Base-by-base conservation (phyloP, 2,888 invertebrate species). In the Coenonympha arcania region DNA sequence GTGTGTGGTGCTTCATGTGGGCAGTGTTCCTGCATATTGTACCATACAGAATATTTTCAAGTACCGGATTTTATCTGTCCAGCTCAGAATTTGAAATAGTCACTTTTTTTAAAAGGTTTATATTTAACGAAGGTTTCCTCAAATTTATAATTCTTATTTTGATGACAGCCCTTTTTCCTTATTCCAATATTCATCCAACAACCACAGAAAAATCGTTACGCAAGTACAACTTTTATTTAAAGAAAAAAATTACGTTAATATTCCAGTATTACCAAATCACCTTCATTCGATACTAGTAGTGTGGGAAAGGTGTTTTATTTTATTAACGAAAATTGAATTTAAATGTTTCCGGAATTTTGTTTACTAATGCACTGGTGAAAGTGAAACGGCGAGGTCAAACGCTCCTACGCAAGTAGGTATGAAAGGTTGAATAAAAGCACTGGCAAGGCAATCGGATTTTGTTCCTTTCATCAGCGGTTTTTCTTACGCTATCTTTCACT, bases 321-420 rank as follows among this genome's bases (percentile, higher is more conserved):
- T 44, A 43, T 54, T 30, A 59, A 76, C 75, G 73, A 73, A 73
- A 78, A 71, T 13, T 78, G 72, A 74, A 58, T 62, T 63, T 65
- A 61, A 68, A 66, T 64, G 61, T 79, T 76, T 79, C 79, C 79
- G 76, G 71, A 72, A 71, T 69, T 70, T 61, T 71, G 71, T 76
- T 76, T 72, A 73, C 69, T 70, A 68, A 76, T 68, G 60, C 64
- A 48, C 62, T 57, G 60, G 78, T 76, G 79, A 84, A 83, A 85
- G 81, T 77, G 55, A 71, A 62, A 56, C 40, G 54, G 57, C 53
- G 74, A 83, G 82, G 82, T 68, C 71, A 62, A 11, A 20, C 19
- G 42, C 19, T 43, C 37, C 43, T 45, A 33, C 42, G 45, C 55
- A 48, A 40, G 45, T 41, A 46, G n/a, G n/a, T 47, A 52, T 31